Conservation (phyloP, 2,113 vertebrate species). For the Menidia beryllina region DNA sequence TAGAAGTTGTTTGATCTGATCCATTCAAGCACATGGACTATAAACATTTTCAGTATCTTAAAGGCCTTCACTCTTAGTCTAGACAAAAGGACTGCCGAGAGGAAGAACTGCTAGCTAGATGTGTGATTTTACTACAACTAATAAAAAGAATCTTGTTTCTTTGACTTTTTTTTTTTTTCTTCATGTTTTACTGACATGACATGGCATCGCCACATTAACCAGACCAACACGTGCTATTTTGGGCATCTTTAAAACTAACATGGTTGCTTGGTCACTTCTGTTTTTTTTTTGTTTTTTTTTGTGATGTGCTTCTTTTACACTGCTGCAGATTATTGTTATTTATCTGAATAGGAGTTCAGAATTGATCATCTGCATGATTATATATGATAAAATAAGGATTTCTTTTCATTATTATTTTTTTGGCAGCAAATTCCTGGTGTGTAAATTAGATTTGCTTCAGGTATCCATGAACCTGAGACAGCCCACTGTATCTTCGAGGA, state of each 20-base stretch:
- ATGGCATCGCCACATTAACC: constrained; percentile 36
- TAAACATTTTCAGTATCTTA: constrained; percentile 55
- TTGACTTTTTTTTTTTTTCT: constrained; percentile 59
- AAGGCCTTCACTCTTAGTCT: constrained; percentile 54
- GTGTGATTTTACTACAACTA: constrained; percentile 69
- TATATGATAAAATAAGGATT: constrained; percentile 38
- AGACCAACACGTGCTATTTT: constrained; percentile 49
- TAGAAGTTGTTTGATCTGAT: constrained; percentile 55
- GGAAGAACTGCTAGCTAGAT: constrained; percentile 58
- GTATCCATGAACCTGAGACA: constrained; percentile 29
- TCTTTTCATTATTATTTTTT: constrained; percentile 28
- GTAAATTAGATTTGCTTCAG: constrained; percentile 42
- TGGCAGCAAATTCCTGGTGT: constrained; percentile 1
- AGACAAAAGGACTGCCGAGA: constrained; percentile 37
- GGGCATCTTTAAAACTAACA: constrained; percentile 50
- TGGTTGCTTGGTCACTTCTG: constrained; percentile 45
- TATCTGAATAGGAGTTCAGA: constrained; percentile 62
- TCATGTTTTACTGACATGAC: constrained; percentile 38
- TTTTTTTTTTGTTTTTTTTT: background rate
- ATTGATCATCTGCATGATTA: constrained; percentile 37
- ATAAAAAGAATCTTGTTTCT: constrained; percentile 65
- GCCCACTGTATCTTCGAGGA: constrained; percentile 15
- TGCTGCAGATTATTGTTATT: constrained; percentile 39
- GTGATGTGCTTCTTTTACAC: constrained; percentile 42
- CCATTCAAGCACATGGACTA: constrained; percentile 67